These are phyloP conservation scores for Aporophyla nigra DNA, from an alignment of 2,888 invertebrate species.

Conservation along the genomic window DNA sequence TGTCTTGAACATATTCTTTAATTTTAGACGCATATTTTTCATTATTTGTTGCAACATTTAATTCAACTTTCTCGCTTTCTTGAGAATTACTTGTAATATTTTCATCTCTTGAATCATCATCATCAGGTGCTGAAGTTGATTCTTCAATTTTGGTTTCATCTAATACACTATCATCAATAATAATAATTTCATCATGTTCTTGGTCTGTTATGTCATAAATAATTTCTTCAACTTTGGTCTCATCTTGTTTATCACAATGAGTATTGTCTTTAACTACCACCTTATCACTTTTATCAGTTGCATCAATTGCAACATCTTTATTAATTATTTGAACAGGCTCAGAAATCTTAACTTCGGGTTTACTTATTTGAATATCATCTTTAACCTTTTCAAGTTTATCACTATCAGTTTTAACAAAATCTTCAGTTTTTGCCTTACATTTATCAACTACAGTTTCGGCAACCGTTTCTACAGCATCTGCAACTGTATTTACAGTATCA, in stretches of 20 bases:
- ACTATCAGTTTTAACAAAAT: constrained; percentile 11
- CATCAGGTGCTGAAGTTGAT: background rate
- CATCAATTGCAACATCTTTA: constrained; percentile 11
- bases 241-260: constrained; percentile 47
- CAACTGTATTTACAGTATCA: constrained; percentile 20
- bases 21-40: constrained; percentile 24
- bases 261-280: constrained; percentile 44
- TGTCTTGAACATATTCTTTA: constrained; percentile 18
- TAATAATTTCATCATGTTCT: constrained; percentile 44
- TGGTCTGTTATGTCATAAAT: constrained; percentile 48
- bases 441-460: constrained; percentile 8
- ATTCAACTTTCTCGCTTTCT: constrained; percentile 17
- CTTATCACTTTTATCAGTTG: constrained; percentile 26
- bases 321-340: constrained; percentile 31
- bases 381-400: constrained; percentile 10
- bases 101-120: constrained; percentile 1
- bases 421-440: constrained; percentile 5
- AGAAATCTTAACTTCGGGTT: constrained; percentile 20
- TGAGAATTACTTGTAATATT: constrained; percentile 6
- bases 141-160: constrained; percentile 35
- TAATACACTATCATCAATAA: constrained; percentile 50
- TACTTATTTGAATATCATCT: constrained; percentile 20
- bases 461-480: constrained; percentile 29
- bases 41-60: constrained; percentile 12
- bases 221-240: constrained; percentile 49